A percentile compares a stretch with the other conserved stretches of the same genome.
Evolutionary conservation across 2,888 invertebrate species (phyloP).

Genomic region (Aspidapion aeneum): DNA sequence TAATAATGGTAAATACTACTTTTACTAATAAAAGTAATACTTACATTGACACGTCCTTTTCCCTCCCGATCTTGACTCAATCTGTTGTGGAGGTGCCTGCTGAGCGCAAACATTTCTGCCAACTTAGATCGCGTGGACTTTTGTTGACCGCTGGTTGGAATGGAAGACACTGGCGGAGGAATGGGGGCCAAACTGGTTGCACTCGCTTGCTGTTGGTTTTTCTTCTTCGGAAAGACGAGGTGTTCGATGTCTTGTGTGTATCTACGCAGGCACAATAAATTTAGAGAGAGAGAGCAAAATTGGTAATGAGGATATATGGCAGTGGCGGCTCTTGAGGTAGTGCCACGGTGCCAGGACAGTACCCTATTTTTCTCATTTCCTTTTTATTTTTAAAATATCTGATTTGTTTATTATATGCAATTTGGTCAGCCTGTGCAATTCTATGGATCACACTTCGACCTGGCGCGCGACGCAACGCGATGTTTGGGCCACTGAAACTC

Average conservation of each 20-base stretch:
- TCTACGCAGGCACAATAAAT: slow-evolving; percentile 17
- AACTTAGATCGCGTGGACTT: slow-evolving; percentile 49
- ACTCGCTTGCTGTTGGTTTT: slow-evolving; percentile 47
- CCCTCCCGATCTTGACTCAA: neutral
- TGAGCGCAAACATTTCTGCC: slow-evolving; percentile 54
- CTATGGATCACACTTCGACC: too few relatives aligned
- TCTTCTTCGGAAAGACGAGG: slow-evolving; percentile 52
- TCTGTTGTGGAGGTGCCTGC: slow-evolving; percentile 43
- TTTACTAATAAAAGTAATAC: too few relatives aligned
- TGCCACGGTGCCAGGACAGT: too few relatives aligned
- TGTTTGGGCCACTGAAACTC: too few relatives aligned
- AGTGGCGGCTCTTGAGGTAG: too few relatives aligned
- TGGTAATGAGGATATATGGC: too few relatives aligned
- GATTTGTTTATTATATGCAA: too few relatives aligned
- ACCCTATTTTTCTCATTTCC: too few relatives aligned
- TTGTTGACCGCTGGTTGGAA: slow-evolving; percentile 20
- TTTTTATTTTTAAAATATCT: too few relatives aligned
- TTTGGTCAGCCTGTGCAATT: too few relatives aligned
- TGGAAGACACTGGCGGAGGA: slow-evolving; percentile 23
- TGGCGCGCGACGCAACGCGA: too few relatives aligned
- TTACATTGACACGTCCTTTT: neutral
- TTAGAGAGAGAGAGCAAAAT: neutral
- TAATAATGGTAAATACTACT: too few relatives aligned
- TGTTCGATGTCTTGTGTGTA: slow-evolving; percentile 54
- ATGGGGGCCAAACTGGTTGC: slow-evolving; percentile 44